These are phyloP conservation scores for Chloroceryle aenea DNA, from an alignment of 2,113 vertebrate species.

Conservation along the genomic window DNA sequence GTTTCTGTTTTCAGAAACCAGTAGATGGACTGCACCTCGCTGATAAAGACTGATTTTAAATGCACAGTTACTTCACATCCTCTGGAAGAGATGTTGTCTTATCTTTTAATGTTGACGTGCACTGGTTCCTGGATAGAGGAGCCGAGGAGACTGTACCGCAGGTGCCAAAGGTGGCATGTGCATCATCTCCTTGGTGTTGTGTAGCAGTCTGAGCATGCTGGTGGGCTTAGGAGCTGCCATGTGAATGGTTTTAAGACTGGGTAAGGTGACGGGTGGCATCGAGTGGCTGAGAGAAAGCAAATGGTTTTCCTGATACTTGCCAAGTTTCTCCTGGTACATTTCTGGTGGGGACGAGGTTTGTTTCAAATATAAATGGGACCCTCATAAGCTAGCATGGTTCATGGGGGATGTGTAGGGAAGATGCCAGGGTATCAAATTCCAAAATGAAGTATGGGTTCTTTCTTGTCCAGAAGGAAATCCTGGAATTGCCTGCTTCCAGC, in stretches of 20 bases:
- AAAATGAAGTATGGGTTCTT: not conserved
- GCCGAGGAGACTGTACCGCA: not conserved
- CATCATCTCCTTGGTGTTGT: not conserved
- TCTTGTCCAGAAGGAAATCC: not conserved
- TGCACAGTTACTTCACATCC: fast-evolving
- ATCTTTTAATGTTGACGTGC: fast-evolving
- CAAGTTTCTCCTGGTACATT: not conserved
- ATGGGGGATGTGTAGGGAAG: not conserved
- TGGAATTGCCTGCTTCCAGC: not conserved
- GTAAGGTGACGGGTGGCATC: not conserved
- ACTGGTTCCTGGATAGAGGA: not conserved
- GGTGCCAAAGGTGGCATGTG: not conserved
- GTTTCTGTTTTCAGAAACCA: not conserved
- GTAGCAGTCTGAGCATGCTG: not conserved
- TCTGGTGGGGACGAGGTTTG: not conserved
- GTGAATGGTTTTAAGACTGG: not conserved
- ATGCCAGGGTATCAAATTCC: not conserved
- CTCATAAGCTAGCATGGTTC: not conserved
- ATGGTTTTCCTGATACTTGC: not conserved
- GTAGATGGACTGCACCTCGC: not conserved
- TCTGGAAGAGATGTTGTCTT: not conserved
- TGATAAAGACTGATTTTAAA: not conserved
- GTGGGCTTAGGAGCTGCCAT: not conserved
- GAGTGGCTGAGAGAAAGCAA: not conserved
- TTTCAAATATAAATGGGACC: not conserved